Evolutionary conservation across 2,797 vertebrate species (phyloP).

Genomic region (Sternarchorhynchus goeldii): DNA sequence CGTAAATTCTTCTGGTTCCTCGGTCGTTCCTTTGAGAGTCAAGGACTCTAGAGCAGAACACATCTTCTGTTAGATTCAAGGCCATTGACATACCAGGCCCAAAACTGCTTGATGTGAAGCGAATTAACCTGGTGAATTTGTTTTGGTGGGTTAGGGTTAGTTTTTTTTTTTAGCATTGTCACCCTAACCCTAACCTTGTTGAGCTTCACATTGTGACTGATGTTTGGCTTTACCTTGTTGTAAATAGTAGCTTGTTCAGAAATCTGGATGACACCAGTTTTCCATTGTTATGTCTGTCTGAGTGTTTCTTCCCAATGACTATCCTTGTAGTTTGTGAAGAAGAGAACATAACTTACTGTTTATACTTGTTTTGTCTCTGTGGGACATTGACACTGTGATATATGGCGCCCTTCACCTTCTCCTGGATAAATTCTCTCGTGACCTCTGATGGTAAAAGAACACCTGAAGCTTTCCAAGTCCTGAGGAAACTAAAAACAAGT

Average conservation of each 20-base stretch:
- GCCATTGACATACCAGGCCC: background rate
- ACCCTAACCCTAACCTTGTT: slow-evolving; percentile 24
- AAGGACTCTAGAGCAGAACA: background rate
- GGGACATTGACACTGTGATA: slow-evolving; percentile 35
- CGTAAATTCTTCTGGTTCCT: slow-evolving; percentile 1
- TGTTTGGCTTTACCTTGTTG: slow-evolving; percentile 32
- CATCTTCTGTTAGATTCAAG: background rate
- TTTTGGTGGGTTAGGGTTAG: background rate
- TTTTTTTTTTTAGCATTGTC: background rate
- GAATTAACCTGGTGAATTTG: background rate
- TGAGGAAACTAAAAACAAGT: slow-evolving; percentile 21
- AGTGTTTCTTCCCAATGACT: slow-evolving; percentile 37
- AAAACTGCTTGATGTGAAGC: background rate
- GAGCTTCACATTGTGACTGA: slow-evolving; percentile 24
- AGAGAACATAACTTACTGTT: slow-evolving; percentile 34
- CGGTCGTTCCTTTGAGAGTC: slow-evolving; percentile 1
- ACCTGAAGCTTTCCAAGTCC: slow-evolving; percentile 24
- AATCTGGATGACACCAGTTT: slow-evolving; percentile 43
- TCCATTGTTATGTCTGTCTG: slow-evolving; percentile 50
- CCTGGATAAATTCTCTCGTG: slow-evolving; percentile 9
- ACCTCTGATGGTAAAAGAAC: background rate
- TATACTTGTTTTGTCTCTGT: slow-evolving; percentile 23
- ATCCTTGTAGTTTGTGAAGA: slow-evolving; percentile 47
- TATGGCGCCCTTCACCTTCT: background rate
- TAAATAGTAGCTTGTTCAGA: slow-evolving; percentile 21